These are phyloP conservation scores for Marmota monax DNA, from an alignment of 2,113 vertebrate genomes.

Conservation along the genomic window DNA sequence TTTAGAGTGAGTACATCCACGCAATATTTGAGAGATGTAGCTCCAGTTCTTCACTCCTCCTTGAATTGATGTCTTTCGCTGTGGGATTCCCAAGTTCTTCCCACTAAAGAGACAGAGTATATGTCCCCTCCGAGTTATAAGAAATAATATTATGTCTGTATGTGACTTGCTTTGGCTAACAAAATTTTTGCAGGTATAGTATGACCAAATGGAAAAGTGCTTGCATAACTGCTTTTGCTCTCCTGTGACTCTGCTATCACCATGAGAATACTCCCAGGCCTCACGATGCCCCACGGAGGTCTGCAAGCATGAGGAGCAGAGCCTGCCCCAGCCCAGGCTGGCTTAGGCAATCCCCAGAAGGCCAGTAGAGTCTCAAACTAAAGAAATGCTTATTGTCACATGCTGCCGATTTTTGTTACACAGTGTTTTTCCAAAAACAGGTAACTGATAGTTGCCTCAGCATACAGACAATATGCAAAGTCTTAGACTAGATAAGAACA, in stretches of 20 bases:
- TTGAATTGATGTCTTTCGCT: background rate
- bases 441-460: background rate
- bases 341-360: background rate
- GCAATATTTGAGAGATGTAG: background rate
- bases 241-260: background rate
- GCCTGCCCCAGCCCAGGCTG: too few species aligned
- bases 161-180: background rate
- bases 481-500: background rate
- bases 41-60: background rate
- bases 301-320: background rate
- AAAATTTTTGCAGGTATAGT: background rate
- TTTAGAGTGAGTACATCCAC: background rate
- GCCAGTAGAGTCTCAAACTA: background rate
- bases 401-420: background rate
- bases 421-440: background rate
- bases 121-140: constrained; percentile 20
- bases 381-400: background rate
- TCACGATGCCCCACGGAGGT: background rate
- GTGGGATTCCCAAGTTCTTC: background rate
- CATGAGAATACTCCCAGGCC: background rate
- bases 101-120: background rate
- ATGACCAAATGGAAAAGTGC: background rate
- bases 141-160: too few species aligned
- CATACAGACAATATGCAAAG: background rate
- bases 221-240: background rate